A percentile compares a stretch with the other conserved stretches of the same genome.
Evolutionary conservation across 2,888 invertebrate genomes (phyloP).

Genomic region (Pyrgus malvae): DNA sequence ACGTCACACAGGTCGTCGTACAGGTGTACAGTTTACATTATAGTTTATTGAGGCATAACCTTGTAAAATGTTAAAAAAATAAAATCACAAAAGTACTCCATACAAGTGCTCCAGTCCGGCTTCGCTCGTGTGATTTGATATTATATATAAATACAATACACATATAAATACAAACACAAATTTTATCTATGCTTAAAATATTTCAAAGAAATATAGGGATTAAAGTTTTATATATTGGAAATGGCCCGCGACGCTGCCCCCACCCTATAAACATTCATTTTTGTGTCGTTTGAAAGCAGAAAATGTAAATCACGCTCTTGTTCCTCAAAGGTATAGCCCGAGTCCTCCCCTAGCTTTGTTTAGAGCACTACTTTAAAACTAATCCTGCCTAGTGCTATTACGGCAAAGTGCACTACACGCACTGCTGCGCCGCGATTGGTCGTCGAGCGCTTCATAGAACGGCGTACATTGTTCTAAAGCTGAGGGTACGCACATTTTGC

Average conservation of each 20-base stretch:
- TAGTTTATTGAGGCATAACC: no score
- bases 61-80: no score
- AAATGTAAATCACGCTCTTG: slow-evolving; percentile 30
- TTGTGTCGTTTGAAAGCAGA: slow-evolving; percentile 11
- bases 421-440: slow-evolving; percentile 65
- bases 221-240: slow-evolving; percentile 13
- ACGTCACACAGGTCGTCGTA: no score
- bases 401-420: slow-evolving; percentile 65
- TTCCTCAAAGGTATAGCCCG: slow-evolving; percentile 55
- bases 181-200: no score
- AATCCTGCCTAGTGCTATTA: slow-evolving; percentile 76
- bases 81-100: no score
- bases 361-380: slow-evolving; percentile 71
- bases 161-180: no score
- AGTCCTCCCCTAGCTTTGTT: slow-evolving; percentile 63
- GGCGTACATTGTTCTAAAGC: slow-evolving; percentile 32
- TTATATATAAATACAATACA: no score
- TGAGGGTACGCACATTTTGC: no score
- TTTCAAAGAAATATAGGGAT: no score
- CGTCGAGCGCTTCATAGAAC: slow-evolving; percentile 25
- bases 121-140: no score
- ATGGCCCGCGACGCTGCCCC: background rate
- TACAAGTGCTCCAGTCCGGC: no score
- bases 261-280: background rate
- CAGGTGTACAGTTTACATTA: no score